These are phyloP conservation scores for Virgularia gustaviana DNA, from an alignment of 92 coral and sea anemone genomes.

Conservation along the genomic window DNA sequence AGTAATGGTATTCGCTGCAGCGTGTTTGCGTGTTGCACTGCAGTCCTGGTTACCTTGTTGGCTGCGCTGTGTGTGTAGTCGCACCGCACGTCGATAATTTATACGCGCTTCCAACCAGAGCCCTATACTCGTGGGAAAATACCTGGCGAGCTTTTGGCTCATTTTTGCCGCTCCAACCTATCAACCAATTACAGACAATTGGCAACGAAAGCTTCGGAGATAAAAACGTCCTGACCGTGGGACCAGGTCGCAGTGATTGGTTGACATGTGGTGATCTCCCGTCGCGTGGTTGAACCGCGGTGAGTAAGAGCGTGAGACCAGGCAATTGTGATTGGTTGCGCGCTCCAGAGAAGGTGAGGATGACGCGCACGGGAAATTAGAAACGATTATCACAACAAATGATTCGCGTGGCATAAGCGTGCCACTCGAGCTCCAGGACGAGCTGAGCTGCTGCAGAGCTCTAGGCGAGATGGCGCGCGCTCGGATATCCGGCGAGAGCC, in stretches of 20 bases:
- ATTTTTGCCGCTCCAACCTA: slow-evolving; percentile 35
- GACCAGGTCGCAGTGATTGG: slow-evolving; percentile 78
- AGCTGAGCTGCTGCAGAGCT: too few relatives aligned
- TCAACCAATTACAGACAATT: slow-evolving; percentile 10
- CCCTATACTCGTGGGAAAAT: slow-evolving; percentile 31
- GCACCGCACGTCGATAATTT: slow-evolving; percentile 27
- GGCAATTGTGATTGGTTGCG: slow-evolving; percentile 15
- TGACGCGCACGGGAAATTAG: slow-evolving; percentile 32
- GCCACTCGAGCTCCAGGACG: too few relatives aligned
- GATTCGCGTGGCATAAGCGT: slow-evolving; percentile 41
- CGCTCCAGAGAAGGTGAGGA: slow-evolving; percentile 7
- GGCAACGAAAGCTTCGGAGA: slow-evolving; percentile 13
- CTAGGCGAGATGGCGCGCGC: slow-evolving; percentile 17
- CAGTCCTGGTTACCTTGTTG: neutral
- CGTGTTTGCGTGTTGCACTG: too few relatives aligned
- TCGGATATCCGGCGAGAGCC: slow-evolving; percentile 8
- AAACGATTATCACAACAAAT: slow-evolving; percentile 45
- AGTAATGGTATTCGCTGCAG: too few relatives aligned
- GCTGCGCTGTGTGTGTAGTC: slow-evolving; percentile 14
- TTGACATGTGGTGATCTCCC: slow-evolving; percentile 9
- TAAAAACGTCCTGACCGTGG: slow-evolving; percentile 67
- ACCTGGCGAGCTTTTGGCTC: slow-evolving; percentile 20
- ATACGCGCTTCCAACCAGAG: slow-evolving; percentile 14
- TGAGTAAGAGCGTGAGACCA: slow-evolving; percentile 42
- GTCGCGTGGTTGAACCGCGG: slow-evolving; percentile 39